Percentiles rank a stretch among this genome's conserved stretches.
Conservation (phyloP, 2,888 invertebrate species). For the Pimpla rufipes region DNA sequence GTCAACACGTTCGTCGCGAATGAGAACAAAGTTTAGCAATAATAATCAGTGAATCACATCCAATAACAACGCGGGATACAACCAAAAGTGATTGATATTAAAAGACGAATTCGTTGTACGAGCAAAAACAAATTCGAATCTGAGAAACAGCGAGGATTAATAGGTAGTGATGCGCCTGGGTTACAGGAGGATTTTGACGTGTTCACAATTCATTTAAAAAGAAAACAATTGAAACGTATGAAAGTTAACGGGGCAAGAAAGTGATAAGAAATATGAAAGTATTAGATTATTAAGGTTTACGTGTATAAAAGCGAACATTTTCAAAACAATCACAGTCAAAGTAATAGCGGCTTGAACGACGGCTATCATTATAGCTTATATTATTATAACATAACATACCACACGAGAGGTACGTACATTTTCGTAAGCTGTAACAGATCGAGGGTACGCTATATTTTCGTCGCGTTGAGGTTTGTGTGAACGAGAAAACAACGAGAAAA, state of each 20-base stretch:
- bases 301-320: constrained; percentile 68
- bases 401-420: constrained; percentile 19
- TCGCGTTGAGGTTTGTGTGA: not conserved
- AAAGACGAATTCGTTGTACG: not conserved
- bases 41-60: constrained; percentile 57
- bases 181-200: constrained; percentile 61
- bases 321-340: constrained; percentile 45
- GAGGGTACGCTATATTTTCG: constrained; percentile 32
- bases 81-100: constrained; percentile 10
- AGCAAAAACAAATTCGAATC: constrained; percentile 11
- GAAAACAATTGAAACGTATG: constrained; percentile 74
- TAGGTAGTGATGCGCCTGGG: constrained; percentile 32
- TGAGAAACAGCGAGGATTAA: not conserved
- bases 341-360: constrained; percentile 33
- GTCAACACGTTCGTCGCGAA: constrained; percentile 44
- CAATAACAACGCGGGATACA: constrained; percentile 10
- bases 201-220: constrained; percentile 27
- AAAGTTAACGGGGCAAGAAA: constrained; percentile 80
- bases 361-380: constrained; percentile 65
- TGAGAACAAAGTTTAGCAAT: constrained; percentile 66
- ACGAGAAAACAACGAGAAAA: constrained; percentile 27
- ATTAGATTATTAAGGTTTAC: constrained; percentile 71
- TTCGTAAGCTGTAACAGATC: constrained; percentile 29
- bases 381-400: constrained; percentile 61
- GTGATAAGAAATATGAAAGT: constrained; percentile 77